phyloP scores from a whole-genome alignment of 2,888 invertebrate genomes.

The Melanophora roralis region DNA sequence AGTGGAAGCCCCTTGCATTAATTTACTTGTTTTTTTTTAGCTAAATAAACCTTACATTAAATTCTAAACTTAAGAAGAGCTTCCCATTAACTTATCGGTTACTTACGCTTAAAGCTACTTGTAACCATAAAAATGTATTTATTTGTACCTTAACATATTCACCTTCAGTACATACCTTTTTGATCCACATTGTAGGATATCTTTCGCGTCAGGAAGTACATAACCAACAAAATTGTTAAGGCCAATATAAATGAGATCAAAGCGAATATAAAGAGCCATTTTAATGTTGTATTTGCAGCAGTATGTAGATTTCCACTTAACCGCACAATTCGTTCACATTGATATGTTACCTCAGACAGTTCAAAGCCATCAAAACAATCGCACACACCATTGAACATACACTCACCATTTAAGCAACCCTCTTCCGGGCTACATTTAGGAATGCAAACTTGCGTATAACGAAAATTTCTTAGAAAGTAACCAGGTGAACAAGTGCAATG shows the following conservation, averaged over 20 bases:
- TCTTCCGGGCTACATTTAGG: slow-evolving; percentile 2
- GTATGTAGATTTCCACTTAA: background rate
- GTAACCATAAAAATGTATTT: too few relatives aligned
- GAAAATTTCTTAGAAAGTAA: background rate
- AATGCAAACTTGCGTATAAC: background rate
- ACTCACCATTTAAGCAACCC: slow-evolving; percentile 31
- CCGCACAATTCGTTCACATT: slow-evolving; percentile 6
- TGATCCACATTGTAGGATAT: slow-evolving; percentile 63
- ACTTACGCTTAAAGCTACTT: too few relatives aligned
- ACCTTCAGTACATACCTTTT: slow-evolving; percentile 58
- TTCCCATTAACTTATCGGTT: too few relatives aligned
- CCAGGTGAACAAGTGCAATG: slow-evolving; percentile 10
- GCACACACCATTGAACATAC: slow-evolving; percentile 23
- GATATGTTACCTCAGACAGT: slow-evolving; percentile 11
- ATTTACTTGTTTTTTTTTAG: too few relatives aligned
- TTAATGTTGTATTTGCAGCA: slow-evolving; percentile 26
- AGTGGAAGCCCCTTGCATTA: too few relatives aligned
- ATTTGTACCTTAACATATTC: too few relatives aligned
- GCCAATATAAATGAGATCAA: slow-evolving; percentile 57
- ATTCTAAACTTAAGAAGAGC: too few relatives aligned
- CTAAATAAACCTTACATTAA: too few relatives aligned
- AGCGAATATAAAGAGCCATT: slow-evolving; percentile 59
- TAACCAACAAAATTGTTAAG: slow-evolving; percentile 48
- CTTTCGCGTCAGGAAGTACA: slow-evolving; percentile 54
- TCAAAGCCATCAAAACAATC: slow-evolving; percentile 51